Evolutionary conservation across 2,888 invertebrate species (phyloP).

Genomic region (Carcina quercana): DNA sequence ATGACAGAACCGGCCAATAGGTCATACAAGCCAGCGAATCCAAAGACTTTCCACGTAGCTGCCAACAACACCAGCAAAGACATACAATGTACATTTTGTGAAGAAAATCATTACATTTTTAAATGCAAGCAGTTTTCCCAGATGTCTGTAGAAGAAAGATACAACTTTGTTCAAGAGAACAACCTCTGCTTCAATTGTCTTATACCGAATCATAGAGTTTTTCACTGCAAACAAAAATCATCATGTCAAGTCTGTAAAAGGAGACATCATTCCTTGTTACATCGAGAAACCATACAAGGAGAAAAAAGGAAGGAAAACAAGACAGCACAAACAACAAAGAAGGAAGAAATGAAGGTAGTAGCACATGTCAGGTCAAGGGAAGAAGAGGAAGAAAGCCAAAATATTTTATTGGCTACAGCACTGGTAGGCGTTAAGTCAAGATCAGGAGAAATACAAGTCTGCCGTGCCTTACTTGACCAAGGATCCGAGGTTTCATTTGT

Average conservation of each 20-base stretch:
- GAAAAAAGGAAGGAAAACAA: background rate
- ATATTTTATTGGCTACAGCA: slow-evolving; percentile 18
- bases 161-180: slow-evolving; percentile 16
- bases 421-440: slow-evolving; percentile 12
- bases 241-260: slow-evolving; percentile 15
- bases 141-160: slow-evolving; percentile 8
- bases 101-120: slow-evolving; percentile 17
- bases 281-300: slow-evolving; percentile 1
- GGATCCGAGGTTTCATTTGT: slow-evolving; percentile 21
- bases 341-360: slow-evolving; percentile 1
- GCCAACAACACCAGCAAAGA: slow-evolving; percentile 4
- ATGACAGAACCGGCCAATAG: slow-evolving; percentile 12
- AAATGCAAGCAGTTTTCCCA: slow-evolving; percentile 19
- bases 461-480: slow-evolving; percentile 21
- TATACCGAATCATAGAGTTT: slow-evolving; percentile 16
- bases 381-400: no score
- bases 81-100: slow-evolving; percentile 17
- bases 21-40: no score
- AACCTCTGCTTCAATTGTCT: slow-evolving; percentile 24
- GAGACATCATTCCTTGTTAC: slow-evolving; percentile 18
- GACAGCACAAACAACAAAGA: no score
- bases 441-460: slow-evolving; percentile 3
- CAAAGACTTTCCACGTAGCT: background rate
- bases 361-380: slow-evolving; percentile 4
- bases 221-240: slow-evolving; percentile 9